Evolutionary conservation across 2,888 invertebrate species (phyloP).

Genomic region (Stegophylla sp.): DNA sequence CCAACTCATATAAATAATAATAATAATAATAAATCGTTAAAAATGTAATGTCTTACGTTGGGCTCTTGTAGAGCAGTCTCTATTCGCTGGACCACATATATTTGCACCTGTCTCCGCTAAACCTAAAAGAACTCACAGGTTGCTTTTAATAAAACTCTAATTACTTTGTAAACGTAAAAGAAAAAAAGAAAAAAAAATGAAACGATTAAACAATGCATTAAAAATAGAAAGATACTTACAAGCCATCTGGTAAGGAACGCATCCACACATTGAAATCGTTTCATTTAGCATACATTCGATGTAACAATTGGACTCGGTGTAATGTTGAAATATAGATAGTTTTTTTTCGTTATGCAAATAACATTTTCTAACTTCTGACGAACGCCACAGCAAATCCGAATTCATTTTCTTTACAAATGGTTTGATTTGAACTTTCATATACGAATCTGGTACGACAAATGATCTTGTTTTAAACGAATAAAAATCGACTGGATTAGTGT

Average conservation of each 20-base stretch:
- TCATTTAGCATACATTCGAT: too few relatives aligned
- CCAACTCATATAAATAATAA: too few relatives aligned
- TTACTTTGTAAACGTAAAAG: too few relatives aligned
- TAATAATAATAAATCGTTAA: background rate
- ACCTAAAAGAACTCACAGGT: background rate
- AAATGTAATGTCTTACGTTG: background rate
- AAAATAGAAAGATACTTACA: too few relatives aligned
- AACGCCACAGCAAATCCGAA: background rate
- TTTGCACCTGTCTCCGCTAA: background rate
- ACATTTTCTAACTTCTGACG: constrained; percentile 3
- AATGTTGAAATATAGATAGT: background rate
- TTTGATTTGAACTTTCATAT: constrained; percentile 12
- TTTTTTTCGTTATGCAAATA: constrained; percentile 1
- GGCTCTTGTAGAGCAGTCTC: background rate
- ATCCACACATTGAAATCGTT: too few relatives aligned
- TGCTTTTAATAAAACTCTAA: too few relatives aligned
- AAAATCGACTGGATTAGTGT: background rate
- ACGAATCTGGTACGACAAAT: background rate
- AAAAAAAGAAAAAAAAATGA: too few relatives aligned
- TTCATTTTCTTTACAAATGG: background rate
- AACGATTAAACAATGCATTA: too few relatives aligned
- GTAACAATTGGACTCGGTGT: background rate
- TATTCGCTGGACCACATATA: background rate
- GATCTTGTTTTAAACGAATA: background rate
- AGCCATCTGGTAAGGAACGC: too few relatives aligned